phyloP scores from a whole-genome alignment of 2,888 invertebrate genomes.

The Charanyca ferruginea region DNA sequence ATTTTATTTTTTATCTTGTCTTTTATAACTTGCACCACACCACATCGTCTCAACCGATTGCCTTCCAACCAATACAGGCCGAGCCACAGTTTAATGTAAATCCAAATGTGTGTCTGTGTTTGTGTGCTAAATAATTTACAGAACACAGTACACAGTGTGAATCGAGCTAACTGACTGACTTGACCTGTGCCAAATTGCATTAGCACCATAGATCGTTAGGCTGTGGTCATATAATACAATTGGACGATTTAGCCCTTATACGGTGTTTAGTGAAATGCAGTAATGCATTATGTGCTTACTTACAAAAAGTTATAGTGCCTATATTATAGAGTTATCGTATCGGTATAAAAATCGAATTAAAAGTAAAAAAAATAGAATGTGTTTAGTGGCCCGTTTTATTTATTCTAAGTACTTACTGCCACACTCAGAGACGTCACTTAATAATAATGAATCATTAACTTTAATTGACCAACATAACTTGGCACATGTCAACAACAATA shows the following conservation, averaged over 20 bases:
- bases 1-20: not conserved
- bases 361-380: no score
- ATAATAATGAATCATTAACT: no score
- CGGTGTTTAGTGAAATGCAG: not conserved
- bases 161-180: not conserved
- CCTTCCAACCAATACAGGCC: constrained; percentile 38
- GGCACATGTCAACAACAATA: no score
- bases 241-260: constrained; percentile 6
- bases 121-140: constrained; percentile 47
- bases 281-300: not conserved
- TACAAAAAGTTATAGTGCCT: not conserved
- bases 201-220: constrained; percentile 26
- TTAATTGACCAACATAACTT: no score
- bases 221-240: not conserved
- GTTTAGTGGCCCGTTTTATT: no score
- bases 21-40: constrained; percentile 25
- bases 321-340: no score
- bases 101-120: constrained; percentile 30
- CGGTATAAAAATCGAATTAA: no score
- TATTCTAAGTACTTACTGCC: no score
- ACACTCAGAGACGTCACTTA: no score
- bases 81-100: constrained; percentile 40
- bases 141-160: constrained; percentile 12
- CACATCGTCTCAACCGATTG: constrained; percentile 48
- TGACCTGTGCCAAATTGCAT: constrained; percentile 44